Conservation (phyloP, 2,888 invertebrate genomes). For the Rhimphoctona megacephalus region DNA sequence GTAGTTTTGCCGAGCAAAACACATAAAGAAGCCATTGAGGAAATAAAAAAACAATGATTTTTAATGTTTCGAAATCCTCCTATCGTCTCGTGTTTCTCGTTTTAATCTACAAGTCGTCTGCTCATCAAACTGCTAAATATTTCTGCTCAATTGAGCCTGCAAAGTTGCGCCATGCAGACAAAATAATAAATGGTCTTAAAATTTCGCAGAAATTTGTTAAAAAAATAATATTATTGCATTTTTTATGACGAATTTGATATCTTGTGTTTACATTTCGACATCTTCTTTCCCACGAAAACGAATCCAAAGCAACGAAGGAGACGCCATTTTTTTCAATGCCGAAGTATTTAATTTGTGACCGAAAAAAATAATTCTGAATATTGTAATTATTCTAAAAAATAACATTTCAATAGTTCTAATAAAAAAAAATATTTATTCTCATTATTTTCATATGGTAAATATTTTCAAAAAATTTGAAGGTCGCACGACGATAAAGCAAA, state of each 20-base stretch:
- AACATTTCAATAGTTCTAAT: background rate
- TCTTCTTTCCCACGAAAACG: background rate
- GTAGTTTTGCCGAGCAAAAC: background rate
- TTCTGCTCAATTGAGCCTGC: background rate
- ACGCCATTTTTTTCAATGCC: background rate
- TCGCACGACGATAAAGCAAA: background rate
- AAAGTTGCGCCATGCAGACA: background rate
- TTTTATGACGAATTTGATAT: background rate
- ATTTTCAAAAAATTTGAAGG: background rate
- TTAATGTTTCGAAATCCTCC: background rate
- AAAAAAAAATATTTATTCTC: background rate
- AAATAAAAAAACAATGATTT: background rate
- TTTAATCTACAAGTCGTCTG: background rate
- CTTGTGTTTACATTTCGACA: background rate
- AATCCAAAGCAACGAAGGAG: background rate
- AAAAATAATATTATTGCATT: background rate
- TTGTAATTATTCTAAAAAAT: background rate
- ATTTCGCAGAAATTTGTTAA: background rate
- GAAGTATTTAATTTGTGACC: background rate
- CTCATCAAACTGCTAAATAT: background rate
- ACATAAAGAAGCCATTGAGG: constrained; percentile 4
- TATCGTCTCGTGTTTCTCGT: background rate
- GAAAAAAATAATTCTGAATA: background rate
- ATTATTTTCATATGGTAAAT: background rate
- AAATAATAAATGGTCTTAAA: background rate